Base-by-base conservation (phyloP, 2,113 vertebrate genomes). In the Leptocoma aspasia region DNA sequence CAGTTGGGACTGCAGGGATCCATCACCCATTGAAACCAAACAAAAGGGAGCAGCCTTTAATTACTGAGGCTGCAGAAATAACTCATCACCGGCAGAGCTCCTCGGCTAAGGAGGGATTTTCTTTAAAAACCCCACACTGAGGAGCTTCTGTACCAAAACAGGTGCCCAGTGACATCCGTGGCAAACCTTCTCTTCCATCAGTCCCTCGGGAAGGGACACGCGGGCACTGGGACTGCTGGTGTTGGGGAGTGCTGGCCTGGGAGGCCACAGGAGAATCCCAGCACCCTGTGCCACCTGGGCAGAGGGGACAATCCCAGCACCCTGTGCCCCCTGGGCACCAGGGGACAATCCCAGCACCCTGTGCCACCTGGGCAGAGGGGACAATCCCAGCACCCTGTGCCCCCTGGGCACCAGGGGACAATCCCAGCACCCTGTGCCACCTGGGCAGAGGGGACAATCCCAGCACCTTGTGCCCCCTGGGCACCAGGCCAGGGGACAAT, bases 261-360 rank as follows among this genome's bases (percentile, higher is more conserved):
- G 39, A 31, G 37, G 19, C 15, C 7, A 4, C 0, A 2, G 56
- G 37, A 31, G 7, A 20, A 1, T 10, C 44, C 22, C 1, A 37
- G 41, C 24, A 39, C 2, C 16, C 50, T 14, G 69, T 26, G 69
- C 12, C 50, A 31, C 61, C 66, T 30, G n/a, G 24, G 45, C n/a
- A 35, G 15, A 3, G 0, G 4, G 47, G 39, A 54, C 9, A 15
- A 1, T 10, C 35, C 16, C 2, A 42, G 30, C 15, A 24, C 5
- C 49, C 52, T 24, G 69, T 27, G 70, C 7, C 37, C 54, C 49
- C 50, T 7, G 68, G 15, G 26, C 13, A n/a, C 22, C 9, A 24
- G 7, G 6, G 42, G 47, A 49, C 21, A 31, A 1, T 24, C 42
- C 56, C 56, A 24, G n/a, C 20, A 22, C 33, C 56, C 56, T 57